Evolutionary conservation across 2,888 invertebrate species (phyloP).

Genomic region (Machimus atricapillus): DNA sequence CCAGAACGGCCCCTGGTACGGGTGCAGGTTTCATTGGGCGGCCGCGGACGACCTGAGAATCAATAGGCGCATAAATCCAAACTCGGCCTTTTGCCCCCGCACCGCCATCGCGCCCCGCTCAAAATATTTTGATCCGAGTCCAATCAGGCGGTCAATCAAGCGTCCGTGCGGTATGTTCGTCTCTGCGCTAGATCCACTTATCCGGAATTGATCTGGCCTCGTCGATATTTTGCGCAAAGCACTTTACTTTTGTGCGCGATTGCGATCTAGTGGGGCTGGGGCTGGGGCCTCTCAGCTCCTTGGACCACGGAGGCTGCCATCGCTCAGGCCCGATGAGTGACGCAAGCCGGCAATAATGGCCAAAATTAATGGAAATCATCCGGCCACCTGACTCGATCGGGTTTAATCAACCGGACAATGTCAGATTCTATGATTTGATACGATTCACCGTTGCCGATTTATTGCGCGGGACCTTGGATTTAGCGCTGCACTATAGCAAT

Average conservation of each 20-base stretch:
- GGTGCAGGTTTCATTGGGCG: background rate
- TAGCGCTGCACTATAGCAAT: background rate
- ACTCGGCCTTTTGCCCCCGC: background rate
- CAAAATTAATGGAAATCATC: conserved; percentile 7
- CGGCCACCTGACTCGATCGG: background rate
- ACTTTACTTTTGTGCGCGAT: background rate
- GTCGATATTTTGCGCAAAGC: conserved; percentile 7
- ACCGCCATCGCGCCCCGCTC: background rate
- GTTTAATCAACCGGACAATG: conserved; percentile 33
- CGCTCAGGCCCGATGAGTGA: background rate
- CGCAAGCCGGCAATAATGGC: background rate
- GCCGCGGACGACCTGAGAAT: background rate
- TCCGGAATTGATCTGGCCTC: background rate
- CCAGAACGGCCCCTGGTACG: background rate
- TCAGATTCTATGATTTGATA: conserved; percentile 39
- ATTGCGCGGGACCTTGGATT: conserved; percentile 1
- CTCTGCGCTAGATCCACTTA: background rate
- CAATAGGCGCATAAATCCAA: background rate
- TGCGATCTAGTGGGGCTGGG: background rate
- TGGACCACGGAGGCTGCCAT: background rate
- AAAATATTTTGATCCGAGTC: conserved; percentile 22
- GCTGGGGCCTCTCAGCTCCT: background rate
- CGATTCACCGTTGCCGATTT: conserved; percentile 28
- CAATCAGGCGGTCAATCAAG: conserved; percentile 19
- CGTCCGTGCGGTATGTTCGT: background rate